Percentiles rank a stretch among this genome's conserved stretches.
phyloP scores from a whole-genome alignment of 2,797 vertebrate genomes.

The Liparis tanakae region DNA sequence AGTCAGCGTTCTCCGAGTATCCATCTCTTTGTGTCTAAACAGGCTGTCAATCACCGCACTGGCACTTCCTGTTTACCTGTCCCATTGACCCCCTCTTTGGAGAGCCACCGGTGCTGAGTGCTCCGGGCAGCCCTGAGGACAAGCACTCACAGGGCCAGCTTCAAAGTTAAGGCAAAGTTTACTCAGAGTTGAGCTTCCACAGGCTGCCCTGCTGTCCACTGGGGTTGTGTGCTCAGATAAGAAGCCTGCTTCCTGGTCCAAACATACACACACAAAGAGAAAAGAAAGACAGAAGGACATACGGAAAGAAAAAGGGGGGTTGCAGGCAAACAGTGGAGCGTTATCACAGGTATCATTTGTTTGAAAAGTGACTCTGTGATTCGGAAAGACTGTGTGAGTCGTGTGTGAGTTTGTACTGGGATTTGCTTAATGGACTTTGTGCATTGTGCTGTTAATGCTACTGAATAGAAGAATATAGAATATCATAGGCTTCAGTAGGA shows the following conservation, averaged over 20 bases:
- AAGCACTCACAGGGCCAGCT: constrained; percentile 74
- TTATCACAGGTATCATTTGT: constrained; percentile 71
- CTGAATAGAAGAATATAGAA: constrained; percentile 17
- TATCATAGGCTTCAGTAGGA: not conserved
- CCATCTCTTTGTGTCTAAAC: constrained; percentile 82
- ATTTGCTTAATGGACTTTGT: constrained; percentile 47
- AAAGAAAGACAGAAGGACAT: constrained; percentile 52
- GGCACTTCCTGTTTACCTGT: constrained; percentile 84
- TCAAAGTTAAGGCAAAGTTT: constrained; percentile 83
- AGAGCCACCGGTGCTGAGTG: constrained; percentile 71
- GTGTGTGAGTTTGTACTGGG: constrained; percentile 45
- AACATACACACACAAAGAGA: constrained; percentile 71
- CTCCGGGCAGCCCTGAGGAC: constrained; percentile 68
- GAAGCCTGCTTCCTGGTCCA: constrained; percentile 73
- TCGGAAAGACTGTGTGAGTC: constrained; percentile 40
- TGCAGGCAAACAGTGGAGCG: constrained; percentile 55
- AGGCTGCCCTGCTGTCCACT: constrained; percentile 73
- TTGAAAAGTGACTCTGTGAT: constrained; percentile 66
- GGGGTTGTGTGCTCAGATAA: constrained; percentile 77
- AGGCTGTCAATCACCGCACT: constrained; percentile 72
- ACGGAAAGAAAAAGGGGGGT: constrained; percentile 27
- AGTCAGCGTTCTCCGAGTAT: constrained; percentile 66
- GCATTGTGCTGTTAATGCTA: constrained; percentile 15
- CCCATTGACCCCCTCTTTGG: constrained; percentile 78
- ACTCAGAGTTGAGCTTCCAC: constrained; percentile 81